These are phyloP conservation scores for Noturus placidus DNA, from an alignment of 2,113 vertebrate genomes.

Conservation along the genomic window DNA sequence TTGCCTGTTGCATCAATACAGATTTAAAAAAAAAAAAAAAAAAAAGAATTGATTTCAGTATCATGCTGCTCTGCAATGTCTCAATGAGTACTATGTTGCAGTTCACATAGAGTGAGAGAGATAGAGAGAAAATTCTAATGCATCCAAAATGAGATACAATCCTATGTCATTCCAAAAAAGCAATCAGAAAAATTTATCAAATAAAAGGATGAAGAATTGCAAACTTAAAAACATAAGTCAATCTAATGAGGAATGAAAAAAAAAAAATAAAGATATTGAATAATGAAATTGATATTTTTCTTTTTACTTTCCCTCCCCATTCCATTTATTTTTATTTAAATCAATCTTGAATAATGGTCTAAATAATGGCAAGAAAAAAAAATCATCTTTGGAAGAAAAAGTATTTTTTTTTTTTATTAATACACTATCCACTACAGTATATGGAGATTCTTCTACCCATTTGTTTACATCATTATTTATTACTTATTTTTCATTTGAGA, in stretches of 20 bases:
- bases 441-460: conserved; percentile 86
- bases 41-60: conserved; percentile 57
- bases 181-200: conserved; percentile 62
- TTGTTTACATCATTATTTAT: conserved; percentile 67
- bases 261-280: conserved; percentile 41
- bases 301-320: conserved; percentile 53
- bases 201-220: conserved; percentile 62
- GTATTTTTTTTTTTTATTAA: conserved; percentile 63
- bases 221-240: conserved; percentile 63
- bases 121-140: conserved; percentile 67
- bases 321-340: conserved; percentile 63
- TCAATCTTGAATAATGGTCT: conserved; percentile 61
- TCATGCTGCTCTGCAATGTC: conserved; percentile 63
- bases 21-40: conserved; percentile 46
- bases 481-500: conserved; percentile 68
- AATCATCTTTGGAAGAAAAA: conserved; percentile 84
- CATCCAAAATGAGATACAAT: conserved; percentile 78
- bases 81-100: conserved; percentile 67
- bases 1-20: conserved; percentile 65
- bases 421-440: conserved; percentile 83
- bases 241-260: conserved; percentile 60
- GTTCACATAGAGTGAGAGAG: conserved; percentile 62
- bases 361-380: conserved; percentile 65
- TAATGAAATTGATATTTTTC: conserved; percentile 62
- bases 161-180: conserved; percentile 72